These are phyloP conservation scores for Delphinapterus leucas DNA, from an alignment of 2,113 vertebrate genomes.

Conservation along the genomic window DNA sequence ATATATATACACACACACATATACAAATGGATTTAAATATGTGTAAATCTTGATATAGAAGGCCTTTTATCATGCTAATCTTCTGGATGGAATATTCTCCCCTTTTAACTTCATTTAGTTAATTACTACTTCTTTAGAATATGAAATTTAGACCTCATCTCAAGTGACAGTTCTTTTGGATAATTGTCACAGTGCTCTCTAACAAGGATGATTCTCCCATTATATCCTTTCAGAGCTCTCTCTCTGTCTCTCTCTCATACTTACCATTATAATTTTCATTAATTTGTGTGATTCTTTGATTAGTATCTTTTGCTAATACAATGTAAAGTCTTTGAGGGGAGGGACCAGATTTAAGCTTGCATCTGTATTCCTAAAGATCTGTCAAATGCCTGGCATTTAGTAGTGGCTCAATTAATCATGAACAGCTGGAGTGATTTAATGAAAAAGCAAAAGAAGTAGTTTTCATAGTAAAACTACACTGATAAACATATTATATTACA, in stretches of 20 bases:
- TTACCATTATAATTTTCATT: neutral
- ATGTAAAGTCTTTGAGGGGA: neutral
- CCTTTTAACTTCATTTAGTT: neutral
- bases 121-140: neutral
- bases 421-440: neutral
- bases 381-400: neutral
- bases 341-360: neutral
- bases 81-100: neutral
- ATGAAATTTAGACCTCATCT: neutral
- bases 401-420: neutral
- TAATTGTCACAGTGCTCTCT: neutral
- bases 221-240: neutral
- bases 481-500: neutral
- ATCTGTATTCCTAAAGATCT: neutral
- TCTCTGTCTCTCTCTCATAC: neutral
- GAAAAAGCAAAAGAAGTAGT: neutral
- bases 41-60: neutral
- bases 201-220: neutral
- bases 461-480: neutral
- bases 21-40: neutral
- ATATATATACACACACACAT: rapidly evolving
- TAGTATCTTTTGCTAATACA: neutral
- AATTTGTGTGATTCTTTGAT: neutral
- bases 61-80: neutral
- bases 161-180: neutral